phyloP scores from a whole-genome alignment of 2,113 vertebrate genomes.

The Entomyzon cyanotis region DNA sequence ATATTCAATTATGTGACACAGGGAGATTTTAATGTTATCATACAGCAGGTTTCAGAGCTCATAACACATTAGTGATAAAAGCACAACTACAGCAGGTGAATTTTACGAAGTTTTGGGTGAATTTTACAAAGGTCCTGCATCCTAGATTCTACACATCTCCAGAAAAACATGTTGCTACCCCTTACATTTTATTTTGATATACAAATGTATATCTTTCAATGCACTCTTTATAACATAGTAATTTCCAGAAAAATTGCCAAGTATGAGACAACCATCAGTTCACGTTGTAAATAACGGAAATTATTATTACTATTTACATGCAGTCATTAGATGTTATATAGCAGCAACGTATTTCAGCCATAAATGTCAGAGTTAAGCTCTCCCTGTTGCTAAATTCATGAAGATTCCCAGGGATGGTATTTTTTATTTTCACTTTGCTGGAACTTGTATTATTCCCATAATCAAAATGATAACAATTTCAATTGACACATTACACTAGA shows the following conservation, averaged over 20 bases:
- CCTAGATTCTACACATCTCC: neutral
- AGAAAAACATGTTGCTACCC: neutral
- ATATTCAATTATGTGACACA: neutral
- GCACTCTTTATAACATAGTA: neutral
- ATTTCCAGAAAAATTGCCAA: neutral
- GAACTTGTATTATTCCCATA: neutral
- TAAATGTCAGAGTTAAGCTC: neutral
- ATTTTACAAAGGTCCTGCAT: neutral
- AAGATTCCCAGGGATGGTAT: neutral
- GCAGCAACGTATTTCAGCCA: neutral
- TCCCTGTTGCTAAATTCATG: neutral
- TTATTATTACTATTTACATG: neutral
- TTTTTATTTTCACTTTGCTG: neutral
- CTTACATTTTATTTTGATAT: neutral
- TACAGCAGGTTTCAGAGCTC: neutral
- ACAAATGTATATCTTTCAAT: neutral
- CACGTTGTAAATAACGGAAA: neutral
- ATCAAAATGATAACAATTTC: slow-evolving; percentile 7
- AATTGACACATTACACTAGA: neutral
- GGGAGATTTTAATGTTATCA: neutral
- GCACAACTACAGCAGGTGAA: neutral
- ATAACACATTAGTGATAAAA: neutral
- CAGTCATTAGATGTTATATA: neutral
- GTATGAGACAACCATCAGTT: neutral
- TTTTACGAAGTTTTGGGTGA: neutral